These are phyloP conservation scores for Pleuronectes platessa DNA, from an alignment of 2,113 vertebrate species.

Conservation along the genomic window DNA sequence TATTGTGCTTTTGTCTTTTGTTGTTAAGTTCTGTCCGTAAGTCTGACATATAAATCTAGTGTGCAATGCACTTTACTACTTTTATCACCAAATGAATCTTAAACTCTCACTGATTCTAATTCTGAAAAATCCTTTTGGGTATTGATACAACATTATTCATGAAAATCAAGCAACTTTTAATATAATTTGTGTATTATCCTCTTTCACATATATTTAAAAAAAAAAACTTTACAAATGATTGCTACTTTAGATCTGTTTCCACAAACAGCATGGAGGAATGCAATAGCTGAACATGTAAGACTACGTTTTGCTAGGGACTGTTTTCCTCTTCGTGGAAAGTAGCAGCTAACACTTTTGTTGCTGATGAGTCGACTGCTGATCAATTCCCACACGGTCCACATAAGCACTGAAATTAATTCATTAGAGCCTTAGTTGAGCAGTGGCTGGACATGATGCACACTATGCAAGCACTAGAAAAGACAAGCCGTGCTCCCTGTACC, in stretches of 20 bases:
- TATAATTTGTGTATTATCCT: background rate
- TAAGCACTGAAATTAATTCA: slow-evolving; percentile 70
- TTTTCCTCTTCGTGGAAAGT: slow-evolving; percentile 45
- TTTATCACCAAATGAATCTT: background rate
- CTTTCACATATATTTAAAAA: background rate
- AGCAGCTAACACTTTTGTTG: slow-evolving; percentile 18
- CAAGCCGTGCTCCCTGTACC: slow-evolving; percentile 79
- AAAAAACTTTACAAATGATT: background rate
- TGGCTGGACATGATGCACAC: slow-evolving; percentile 72
- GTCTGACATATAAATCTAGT: background rate
- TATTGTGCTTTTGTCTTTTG: background rate
- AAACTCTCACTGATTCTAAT: background rate
- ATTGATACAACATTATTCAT: background rate
- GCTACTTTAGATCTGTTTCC: too few relatives aligned
- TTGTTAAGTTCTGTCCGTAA: background rate
- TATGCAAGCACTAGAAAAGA: slow-evolving; percentile 82
- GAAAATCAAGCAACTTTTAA: background rate
- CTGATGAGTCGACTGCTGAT: slow-evolving; percentile 69
- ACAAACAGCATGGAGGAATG: too few relatives aligned
- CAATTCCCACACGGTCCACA: slow-evolving; percentile 75
- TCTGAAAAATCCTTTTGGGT: background rate
- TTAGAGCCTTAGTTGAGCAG: slow-evolving; percentile 64
- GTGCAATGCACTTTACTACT: too few relatives aligned
- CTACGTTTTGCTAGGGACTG: slow-evolving; percentile 1
- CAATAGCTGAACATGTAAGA: background rate